Evolutionary conservation across 1,140 invertebrate genomes (phyloP).

Genomic region (Sarcophaga peregrina): DNA sequence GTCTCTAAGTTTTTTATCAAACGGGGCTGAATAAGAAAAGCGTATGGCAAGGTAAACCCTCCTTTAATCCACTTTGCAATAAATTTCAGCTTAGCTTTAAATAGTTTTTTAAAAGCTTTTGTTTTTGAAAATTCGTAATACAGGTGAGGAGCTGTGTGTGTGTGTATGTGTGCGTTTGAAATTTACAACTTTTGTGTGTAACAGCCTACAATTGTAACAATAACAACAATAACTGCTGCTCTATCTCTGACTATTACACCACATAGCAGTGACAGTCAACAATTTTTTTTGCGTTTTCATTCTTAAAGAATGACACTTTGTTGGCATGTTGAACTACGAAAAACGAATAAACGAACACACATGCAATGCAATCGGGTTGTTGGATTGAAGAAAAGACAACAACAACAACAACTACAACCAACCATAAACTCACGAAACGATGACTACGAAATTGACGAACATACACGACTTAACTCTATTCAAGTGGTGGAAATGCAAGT

Average conservation of each 20-base stretch:
- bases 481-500: too few relatives aligned
- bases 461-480: too few relatives aligned
- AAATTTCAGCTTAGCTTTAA: slow-evolving; percentile 5
- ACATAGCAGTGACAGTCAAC: slow-evolving; percentile 1
- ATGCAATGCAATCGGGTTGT: not conserved
- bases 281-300: not conserved
- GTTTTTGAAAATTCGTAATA: not conserved
- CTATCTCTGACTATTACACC: not conserved
- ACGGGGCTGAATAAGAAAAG: not conserved
- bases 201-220: not conserved
- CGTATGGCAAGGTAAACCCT: not conserved
- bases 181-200: not conserved
- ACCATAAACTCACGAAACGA: not conserved
- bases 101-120: slow-evolving; percentile 13
- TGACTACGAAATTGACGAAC: not conserved
- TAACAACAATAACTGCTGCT: not conserved
- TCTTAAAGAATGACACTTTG: slow-evolving; percentile 19
- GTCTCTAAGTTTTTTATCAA: slow-evolving; percentile 8
- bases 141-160: not conserved
- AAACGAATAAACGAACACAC: slow-evolving; percentile 6
- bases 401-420: not conserved
- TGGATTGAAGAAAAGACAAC: not conserved
- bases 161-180: not conserved
- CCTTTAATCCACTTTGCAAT: slow-evolving; percentile 8
- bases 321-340: slow-evolving; percentile 20